A percentile compares a stretch with the other conserved stretches of the same genome.
phyloP scores from a whole-genome alignment of 35 echinoderm and acorn worm species.

The Diadema setosum region DNA sequence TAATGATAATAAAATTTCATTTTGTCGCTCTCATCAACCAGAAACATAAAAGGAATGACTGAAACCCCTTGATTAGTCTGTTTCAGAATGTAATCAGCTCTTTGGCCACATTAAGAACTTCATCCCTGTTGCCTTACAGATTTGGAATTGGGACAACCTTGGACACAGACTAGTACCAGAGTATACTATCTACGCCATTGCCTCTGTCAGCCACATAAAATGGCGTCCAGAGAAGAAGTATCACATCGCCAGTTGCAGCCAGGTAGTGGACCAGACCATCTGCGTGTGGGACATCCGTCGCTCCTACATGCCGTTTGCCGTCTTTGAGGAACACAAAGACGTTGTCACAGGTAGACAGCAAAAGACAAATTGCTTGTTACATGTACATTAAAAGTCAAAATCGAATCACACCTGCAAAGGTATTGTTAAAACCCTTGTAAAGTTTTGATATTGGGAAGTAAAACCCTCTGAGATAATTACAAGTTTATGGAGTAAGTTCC shows the following conservation, averaged over 20 bases:
- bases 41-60: no score
- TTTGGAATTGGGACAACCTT: conserved; percentile 67
- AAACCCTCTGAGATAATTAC: no score
- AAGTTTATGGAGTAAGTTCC: no score
- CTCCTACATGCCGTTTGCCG: conserved; percentile 94
- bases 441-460: no score
- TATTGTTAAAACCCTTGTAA: no score
- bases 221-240: conserved; percentile 92
- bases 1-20: no score
- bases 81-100: no score
- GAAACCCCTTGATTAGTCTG: no score
- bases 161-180: conserved; percentile 21
- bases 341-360: conserved; percentile 80
- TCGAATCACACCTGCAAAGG: no score
- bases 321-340: conserved; percentile 98
- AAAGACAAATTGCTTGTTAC: no score
- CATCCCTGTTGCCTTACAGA: neutral
- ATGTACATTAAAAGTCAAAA: no score
- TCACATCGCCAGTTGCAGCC: conserved; percentile 93
- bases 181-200: conserved; percentile 79
- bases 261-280: conserved; percentile 77
- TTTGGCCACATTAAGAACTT: neutral
- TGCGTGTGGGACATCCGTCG: conserved; percentile 92
- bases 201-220: conserved; percentile 87
- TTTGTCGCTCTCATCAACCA: no score